Conservation (phyloP, 2,113 vertebrate genomes). For the Ammodytes marinus region DNA sequence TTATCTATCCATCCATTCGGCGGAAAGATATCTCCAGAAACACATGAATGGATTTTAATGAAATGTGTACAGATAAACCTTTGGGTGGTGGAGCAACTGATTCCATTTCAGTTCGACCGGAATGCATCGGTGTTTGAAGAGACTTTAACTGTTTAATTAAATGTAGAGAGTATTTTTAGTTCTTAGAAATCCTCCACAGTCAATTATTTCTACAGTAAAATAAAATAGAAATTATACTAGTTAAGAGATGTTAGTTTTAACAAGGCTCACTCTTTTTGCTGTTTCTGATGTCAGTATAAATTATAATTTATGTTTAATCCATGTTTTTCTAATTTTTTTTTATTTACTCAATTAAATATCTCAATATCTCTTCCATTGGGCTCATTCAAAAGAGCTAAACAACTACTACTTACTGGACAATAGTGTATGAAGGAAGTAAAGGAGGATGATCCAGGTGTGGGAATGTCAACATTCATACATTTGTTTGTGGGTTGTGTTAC, state of each 20-base stretch:
- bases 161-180: neutral
- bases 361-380: neutral
- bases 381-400: neutral
- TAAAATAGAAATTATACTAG: neutral
- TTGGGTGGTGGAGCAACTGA: slow-evolving; percentile 1
- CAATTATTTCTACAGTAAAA: neutral
- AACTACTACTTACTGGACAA: neutral
- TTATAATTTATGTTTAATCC: neutral
- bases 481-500: neutral
- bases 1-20: neutral
- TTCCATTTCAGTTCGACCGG: slow-evolving; percentile 4
- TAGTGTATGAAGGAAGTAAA: neutral
- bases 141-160: neutral
- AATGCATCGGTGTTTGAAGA: neutral
- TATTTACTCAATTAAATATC: neutral
- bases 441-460: neutral
- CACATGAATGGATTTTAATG: slow-evolving; percentile 9
- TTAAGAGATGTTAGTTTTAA: slow-evolving; percentile 5
- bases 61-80: slow-evolving; percentile 23
- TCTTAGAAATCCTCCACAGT: neutral
- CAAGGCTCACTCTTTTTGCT: neutral
- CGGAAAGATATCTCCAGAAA: slow-evolving; percentile 16
- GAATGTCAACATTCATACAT: neutral
- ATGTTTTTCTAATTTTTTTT: neutral
- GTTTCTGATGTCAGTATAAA: neutral